Base-by-base conservation (phyloP, 2,888 invertebrate genomes). In the Drosophila infuscata region DNA sequence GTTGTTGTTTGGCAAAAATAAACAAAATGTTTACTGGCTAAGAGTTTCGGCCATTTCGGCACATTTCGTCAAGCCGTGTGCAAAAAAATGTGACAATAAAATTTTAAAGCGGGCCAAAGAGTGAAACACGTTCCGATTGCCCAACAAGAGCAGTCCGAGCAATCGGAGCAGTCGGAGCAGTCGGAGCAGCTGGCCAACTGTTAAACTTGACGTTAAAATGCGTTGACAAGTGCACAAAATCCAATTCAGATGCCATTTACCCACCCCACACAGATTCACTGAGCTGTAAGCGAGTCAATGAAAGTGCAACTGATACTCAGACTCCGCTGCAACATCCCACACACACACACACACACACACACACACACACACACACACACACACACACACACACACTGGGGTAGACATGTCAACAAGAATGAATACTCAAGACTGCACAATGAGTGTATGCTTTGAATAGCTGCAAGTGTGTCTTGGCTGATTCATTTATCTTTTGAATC, bases 51-150 rank as follows among this genome's bases (percentile, higher is more conserved):
- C 68, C 69, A 74, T 82, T 81, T 78, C 51, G 75, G 74, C 84
- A 80, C 78, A 84, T 87, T 84, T 83, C 81, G 81, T 86, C 84
- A 80, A 81, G 68, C 56, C 81, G 72, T 82, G 82, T 70, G 82
- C 82, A 78, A 87, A 81, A 82, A 74, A 30, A 72, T 84, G 81
- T 84, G 80, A 82, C 87, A 80, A 82, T 82, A 84, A 84, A 87
- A 81, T 71, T 73, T 62, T 62, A 65, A 73, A 73, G 65, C 79
- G 76, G 75, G 66, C 75, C 72, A 75, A 79, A 52, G 38, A 67
- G 57, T 54, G 60, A 74, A 76, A 83, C 86, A 81, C 76, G 81
- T 82, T 83, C 70, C 70, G 25, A 52, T 38, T 30, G 49, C 29
- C 30, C 33, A 52, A 15, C 60, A 38, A 53, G 48, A 46, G 41